Base-by-base conservation (phyloP, 2,113 vertebrate genomes). In the Seriola aureovittata region DNA sequence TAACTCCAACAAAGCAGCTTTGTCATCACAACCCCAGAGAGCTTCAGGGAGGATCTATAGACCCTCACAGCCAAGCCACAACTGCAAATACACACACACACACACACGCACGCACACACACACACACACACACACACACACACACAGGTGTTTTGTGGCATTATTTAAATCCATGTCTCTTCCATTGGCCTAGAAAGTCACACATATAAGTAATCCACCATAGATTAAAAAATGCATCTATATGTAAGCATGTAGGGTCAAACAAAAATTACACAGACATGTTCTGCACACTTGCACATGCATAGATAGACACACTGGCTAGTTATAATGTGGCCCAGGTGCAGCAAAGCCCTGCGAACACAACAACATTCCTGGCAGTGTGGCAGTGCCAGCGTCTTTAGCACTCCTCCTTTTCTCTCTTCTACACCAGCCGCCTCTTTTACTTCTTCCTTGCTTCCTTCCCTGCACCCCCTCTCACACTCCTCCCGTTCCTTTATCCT, bases 401-500 rank as follows among this genome's bases (percentile, higher is more conserved):
- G 81, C 65, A 60, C 82, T 88, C 78, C 40, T 75, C 76, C 72
- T 79, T 66, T 81, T 87, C 84, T 85, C 78, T 71, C 82, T 82
- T 85, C 85, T 60, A 78, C 80, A 66, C 70, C 74, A 87, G 68
- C 73, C 71, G 80, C 85, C 82, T 85, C 85, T 80, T 91, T 91
- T 83, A 89, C 88, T 69, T 88, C 80, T 84, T 86, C 85, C 81
- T 91, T 85, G 82, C 84, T 72, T 87, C 89, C 85, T 89, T 84
- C 74, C 74, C 71, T 82, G 68, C 72, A 67, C 25, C 52, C 59
- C 70, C 76, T 60, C 50, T 1, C 71, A 42, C 69, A n/a, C 46
- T 68, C 81, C 79, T 71, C 81, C 79, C 55, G 69, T 78, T 91
- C 90, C 94, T 95, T 95, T 95, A 95, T 95, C 95, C 95, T 72